Base-by-base conservation (phyloP, 1,140 invertebrate genomes). In the Papilio aristodemus region DNA sequence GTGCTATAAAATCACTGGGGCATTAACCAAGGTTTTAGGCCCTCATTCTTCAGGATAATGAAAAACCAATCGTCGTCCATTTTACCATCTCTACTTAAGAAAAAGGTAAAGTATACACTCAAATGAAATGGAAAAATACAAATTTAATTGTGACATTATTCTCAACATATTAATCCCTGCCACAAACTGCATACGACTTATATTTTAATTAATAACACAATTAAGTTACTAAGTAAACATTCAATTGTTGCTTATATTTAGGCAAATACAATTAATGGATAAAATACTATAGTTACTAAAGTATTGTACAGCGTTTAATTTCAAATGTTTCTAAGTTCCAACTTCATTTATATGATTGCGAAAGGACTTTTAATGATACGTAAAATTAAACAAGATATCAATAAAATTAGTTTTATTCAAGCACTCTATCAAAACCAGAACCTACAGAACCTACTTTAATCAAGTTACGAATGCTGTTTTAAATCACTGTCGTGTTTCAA, bases 321-420 rank as follows among this genome's bases (percentile, higher is more conserved):
- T 50, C 19, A 50, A 10, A 50, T 50, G 19, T 54, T 54, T 54
- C 19, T 22, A 54, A 54, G 22, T 54, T 6, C 10, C 9, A 4
- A 22, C 14, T 32, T 6, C 6, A 32, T 32, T 32, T 2, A 32
- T 32, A 32, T 32, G 27, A 32, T 6, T 32, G 27, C 27, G 27
- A 32, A 32, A 32, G 27, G 27, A 32, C 27, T 32, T 6, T n/a
- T 32, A 32, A 32, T 32, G 27, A 3, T 19, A 50, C 22, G 46
- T 50, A 22, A 50, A 50, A 50, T 50, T 50, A 50, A 50, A 50
- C 19, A 17, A 8, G 19, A 10, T 54, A 22, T 54, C 10, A 25
- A 10, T 54, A 54, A 54, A 25, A 54, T 54, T 54, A 13, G 19
- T 54, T 54, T 54, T 25, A 54, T 25, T 54, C 11, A 54, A 54